Conservation (phyloP, 2,888 invertebrate genomes). For the Stenoptilia bipunctidactyla region DNA sequence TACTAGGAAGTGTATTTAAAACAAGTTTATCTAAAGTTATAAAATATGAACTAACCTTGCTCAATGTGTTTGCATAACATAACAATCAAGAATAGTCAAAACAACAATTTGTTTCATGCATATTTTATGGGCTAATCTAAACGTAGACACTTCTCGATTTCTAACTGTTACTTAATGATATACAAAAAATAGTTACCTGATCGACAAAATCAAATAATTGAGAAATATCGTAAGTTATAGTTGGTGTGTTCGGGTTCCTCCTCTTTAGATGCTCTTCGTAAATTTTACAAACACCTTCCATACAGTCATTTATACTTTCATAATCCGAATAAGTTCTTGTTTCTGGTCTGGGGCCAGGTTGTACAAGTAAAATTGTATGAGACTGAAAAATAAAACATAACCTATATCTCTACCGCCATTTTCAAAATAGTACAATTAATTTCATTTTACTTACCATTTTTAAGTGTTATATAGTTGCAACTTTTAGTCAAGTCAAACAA, state of each 20-base stretch:
- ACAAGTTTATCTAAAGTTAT: too few relatives aligned
- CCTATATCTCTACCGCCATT: conserved; percentile 35
- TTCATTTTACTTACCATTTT: conserved; percentile 29
- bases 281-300: conserved; percentile 99
- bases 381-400: conserved; percentile 74
- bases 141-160: too few relatives aligned
- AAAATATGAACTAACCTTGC: too few relatives aligned
- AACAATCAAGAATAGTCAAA: too few relatives aligned
- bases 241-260: conserved; percentile 94
- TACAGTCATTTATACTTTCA: conserved; percentile 96
- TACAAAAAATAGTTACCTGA: too few relatives aligned
- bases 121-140: too few relatives aligned
- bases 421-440: conserved; percentile 7
- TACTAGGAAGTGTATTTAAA: too few relatives aligned
- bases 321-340: conserved; percentile 98
- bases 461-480: too few relatives aligned
- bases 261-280: conserved; percentile 98
- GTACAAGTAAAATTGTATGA: conserved; percentile 97
- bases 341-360: conserved; percentile 93
- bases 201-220: conserved; percentile 99
- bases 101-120: too few relatives aligned
- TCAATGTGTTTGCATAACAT: too few relatives aligned
- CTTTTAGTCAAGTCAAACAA: too few relatives aligned
- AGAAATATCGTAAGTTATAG: conserved; percentile 98
- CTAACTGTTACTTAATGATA: too few relatives aligned